Conservation (phyloP, 2,113 vertebrate species). For the Ammospiza caudacuta region DNA sequence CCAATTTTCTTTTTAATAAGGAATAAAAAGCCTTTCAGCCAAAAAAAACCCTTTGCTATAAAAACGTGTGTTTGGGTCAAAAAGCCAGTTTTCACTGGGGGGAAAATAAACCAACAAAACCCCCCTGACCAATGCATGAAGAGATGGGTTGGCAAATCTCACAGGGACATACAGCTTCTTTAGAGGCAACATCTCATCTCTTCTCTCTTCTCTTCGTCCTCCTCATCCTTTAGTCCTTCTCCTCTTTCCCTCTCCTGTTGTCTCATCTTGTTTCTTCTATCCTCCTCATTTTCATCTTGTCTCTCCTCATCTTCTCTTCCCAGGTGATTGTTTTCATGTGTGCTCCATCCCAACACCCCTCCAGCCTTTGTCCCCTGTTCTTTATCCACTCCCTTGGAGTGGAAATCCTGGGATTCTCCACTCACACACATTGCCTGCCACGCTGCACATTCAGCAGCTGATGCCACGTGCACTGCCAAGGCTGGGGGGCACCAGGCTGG, state of each 20-base stretch:
- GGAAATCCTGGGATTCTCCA: neutral
- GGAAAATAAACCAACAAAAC: neutral
- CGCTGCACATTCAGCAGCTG: rapidly evolving
- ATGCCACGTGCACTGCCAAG: neutral
- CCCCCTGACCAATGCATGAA: neutral
- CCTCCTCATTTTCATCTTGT: neutral
- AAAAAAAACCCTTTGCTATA: neutral
- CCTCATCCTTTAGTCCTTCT: neutral
- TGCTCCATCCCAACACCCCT: neutral
- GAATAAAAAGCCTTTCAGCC: neutral
- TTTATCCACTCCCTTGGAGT: neutral
- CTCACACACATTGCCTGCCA: neutral
- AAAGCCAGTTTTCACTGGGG: neutral
- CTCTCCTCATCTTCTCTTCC: neutral
- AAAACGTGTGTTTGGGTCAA: neutral
- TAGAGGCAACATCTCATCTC: neutral
- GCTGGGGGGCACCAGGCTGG: neutral
- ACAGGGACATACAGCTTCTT: neutral
- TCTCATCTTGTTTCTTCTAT: neutral
- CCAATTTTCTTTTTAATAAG: neutral
- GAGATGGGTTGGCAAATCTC: neutral
- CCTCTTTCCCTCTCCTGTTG: neutral
- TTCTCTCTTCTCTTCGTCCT: neutral
- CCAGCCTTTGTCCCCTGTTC: neutral
- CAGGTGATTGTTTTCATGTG: neutral